A percentile compares a stretch with the other conserved stretches of the same genome.
Conservation (phyloP, 2,797 vertebrate species). For the Heteromormyrus szaboi region DNA sequence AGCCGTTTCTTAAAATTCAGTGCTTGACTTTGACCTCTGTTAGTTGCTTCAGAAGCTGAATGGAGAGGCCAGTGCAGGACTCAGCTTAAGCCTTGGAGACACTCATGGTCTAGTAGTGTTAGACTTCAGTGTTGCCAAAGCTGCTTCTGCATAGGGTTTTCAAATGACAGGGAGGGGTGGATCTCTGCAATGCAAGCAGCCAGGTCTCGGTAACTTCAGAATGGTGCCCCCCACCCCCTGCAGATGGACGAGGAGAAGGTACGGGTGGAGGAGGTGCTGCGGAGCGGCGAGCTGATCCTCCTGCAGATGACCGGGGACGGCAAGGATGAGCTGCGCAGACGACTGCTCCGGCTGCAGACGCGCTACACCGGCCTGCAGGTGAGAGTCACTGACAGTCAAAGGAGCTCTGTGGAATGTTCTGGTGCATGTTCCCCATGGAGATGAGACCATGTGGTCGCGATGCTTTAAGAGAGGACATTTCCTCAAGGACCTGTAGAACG, state of each 20-base stretch:
- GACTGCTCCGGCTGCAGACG: constrained; percentile 74
- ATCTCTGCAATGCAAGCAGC: not conserved
- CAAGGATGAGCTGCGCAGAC: constrained; percentile 72
- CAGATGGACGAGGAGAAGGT: constrained; percentile 84
- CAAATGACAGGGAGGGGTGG: not conserved
- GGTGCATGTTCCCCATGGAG: not conserved
- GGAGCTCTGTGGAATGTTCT: not conserved
- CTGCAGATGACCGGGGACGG: constrained; percentile 70
- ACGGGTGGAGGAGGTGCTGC: constrained; percentile 77
- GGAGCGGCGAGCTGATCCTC: constrained; percentile 74
- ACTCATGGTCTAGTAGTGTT: not conserved
- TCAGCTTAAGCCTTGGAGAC: not conserved
- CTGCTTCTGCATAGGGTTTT: not conserved
- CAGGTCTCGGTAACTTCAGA: not conserved
- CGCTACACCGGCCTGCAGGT: constrained; percentile 75
- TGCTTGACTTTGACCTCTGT: not conserved
- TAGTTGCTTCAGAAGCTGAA: not conserved
- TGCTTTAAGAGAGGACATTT: not conserved
- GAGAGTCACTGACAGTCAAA: not conserved
- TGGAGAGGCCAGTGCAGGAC: not conserved
- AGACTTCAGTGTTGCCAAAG: not conserved
- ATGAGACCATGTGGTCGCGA: not conserved
- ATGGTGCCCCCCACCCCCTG: constrained; percentile 12
- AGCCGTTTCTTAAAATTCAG: not conserved
- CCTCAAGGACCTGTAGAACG: not conserved